phyloP scores from a whole-genome alignment of 2,888 invertebrate genomes.

The Sylvicola fuscatus region DNA sequence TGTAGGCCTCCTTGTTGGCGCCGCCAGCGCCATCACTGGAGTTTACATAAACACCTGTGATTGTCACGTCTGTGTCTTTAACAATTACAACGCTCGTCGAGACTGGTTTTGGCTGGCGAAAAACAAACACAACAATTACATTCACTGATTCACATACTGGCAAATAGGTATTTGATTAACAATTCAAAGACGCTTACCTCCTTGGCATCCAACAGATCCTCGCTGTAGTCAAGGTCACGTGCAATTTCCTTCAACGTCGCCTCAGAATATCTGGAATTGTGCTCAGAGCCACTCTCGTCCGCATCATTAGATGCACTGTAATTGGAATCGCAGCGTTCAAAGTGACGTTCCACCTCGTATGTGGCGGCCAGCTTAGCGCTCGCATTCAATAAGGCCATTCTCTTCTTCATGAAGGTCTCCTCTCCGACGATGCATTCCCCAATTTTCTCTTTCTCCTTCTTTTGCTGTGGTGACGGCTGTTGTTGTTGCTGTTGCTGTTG shows the following conservation, averaged over 20 bases:
- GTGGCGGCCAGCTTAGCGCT: slow-evolving; percentile 78
- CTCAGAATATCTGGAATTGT: no score
- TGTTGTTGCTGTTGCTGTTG: no score
- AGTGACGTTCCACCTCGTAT: slow-evolving; percentile 41
- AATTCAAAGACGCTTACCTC: slow-evolving; percentile 2
- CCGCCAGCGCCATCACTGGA: slow-evolving; percentile 48
- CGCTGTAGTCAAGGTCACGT: no score
- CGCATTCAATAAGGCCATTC: slow-evolving; percentile 83
- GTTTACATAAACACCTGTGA: slow-evolving; percentile 66
- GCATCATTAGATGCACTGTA: no score
- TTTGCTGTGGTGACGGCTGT: no score
- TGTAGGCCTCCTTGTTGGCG: slow-evolving; percentile 59
- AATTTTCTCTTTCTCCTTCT: no score
- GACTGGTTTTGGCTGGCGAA: slow-evolving; percentile 24
- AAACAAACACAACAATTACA: background rate
- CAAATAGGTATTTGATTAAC: slow-evolving; percentile 7
- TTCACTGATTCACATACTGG: slow-evolving; percentile 4
- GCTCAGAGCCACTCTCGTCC: no score
- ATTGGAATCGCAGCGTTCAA: slow-evolving; percentile 15
- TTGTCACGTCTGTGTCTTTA: slow-evolving; percentile 72
- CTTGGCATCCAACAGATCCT: slow-evolving; percentile 2
- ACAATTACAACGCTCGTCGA: slow-evolving; percentile 48
- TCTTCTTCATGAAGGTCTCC: slow-evolving; percentile 26
- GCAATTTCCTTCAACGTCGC: no score
- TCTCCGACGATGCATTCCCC: no score